Conservation (phyloP, 1,140 invertebrate genomes). For the Adelges cooleyi region DNA sequence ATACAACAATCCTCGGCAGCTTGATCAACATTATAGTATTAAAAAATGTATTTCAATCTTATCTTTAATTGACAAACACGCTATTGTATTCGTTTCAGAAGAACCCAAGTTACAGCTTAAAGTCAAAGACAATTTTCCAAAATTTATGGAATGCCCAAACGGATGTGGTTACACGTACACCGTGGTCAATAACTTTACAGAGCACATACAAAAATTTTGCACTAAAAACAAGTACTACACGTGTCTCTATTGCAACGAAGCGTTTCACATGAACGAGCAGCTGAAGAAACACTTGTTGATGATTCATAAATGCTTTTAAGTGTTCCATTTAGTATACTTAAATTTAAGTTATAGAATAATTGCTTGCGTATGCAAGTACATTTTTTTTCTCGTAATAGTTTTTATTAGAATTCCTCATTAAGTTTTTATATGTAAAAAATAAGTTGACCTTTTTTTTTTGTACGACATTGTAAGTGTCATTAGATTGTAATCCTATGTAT, state of each 20-base stretch:
- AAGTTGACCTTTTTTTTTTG: too few species aligned
- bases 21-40: too few species aligned
- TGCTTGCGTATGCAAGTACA: too few species aligned
- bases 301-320: constrained; percentile 22
- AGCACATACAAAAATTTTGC: constrained; percentile 4
- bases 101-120: background rate
- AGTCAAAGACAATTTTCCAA: constrained; percentile 5
- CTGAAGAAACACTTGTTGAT: constrained; percentile 15
- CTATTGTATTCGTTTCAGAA: background rate
- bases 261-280: constrained; percentile 15
- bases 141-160: constrained; percentile 28
- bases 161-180: constrained; percentile 18
- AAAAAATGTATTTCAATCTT: too few species aligned
- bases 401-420: too few species aligned
- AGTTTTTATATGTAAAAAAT: too few species aligned
- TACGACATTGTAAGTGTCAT: too few species aligned
- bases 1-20: too few species aligned
- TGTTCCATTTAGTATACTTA: background rate
- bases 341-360: too few species aligned
- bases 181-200: background rate
- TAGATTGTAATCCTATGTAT: too few species aligned
- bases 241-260: constrained; percentile 12
- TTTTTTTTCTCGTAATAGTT: too few species aligned
- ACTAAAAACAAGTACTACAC: constrained; percentile 18
- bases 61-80: too few species aligned